Base-by-base conservation (phyloP, 2,797 vertebrate species). In the Phoeniculus purpureus region DNA sequence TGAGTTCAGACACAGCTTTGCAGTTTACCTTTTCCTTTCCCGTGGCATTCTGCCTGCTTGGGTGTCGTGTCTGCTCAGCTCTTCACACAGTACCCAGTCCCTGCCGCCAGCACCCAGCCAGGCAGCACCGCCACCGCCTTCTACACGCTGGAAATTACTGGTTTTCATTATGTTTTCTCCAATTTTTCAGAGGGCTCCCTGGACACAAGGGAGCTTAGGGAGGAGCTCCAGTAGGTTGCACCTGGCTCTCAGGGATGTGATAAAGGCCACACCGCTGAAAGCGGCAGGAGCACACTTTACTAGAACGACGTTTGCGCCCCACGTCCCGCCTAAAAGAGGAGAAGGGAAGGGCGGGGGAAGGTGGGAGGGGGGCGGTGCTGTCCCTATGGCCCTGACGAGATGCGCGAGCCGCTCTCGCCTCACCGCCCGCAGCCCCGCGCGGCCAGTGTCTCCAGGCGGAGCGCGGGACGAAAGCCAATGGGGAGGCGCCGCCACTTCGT, bases 401-500 rank as follows among this genome's bases (percentile, higher is more conserved):
- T 22, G 50, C 50, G 50, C 20, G 10, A 12, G 50, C 8, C 20
- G 50, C 13, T 22, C 50, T 23, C 50, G 50, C 50, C 50, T 13
- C 22, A 23, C 50, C 22, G 50, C 23, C 50, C 13, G 23, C 12
- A 10, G 22, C 50, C 50, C 26, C 51, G 51, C 51, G 25, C 81
- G 8, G 65, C 56, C 73, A 70, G 78, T 58, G 88, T 95, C 89
- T 92, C 85, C 82, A 27, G 85, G 85, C 66, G 80, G 51, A 52
- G 65, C 34, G 73, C 9, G 20, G 14, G 6, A 23, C 6, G 11
- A 0, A 0, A 84, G 22, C 92, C 92, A 95, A 89, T 91, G n/a
- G 13, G 5, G 0, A 52, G 25, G 17, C 27, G 20, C 2, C 3
- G 4, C 8, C 3, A 0, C 3, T 29, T 7, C 3, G 3, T 1